Evolutionary conservation across 2,888 invertebrate species (phyloP), one percentile per base, ranked within the genome.

Genomic region (Anagyrus pseudococci): DNA sequence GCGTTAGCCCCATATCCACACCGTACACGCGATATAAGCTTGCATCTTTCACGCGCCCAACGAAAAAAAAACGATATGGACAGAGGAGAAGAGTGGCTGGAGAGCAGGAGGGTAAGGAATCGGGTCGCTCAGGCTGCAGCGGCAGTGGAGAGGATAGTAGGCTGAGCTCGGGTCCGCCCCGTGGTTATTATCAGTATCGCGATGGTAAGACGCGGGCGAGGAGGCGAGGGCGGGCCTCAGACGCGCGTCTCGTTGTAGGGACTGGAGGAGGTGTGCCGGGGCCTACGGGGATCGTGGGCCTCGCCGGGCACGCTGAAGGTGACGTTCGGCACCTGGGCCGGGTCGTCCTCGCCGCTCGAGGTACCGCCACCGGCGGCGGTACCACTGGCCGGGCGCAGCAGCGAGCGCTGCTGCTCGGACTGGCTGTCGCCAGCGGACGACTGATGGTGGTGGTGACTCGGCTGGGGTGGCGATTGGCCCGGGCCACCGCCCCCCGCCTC

Each of bases 211-310:
- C 17, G 13, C 15, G 15, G 41, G 15, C 4, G 41, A 41, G 15
- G 15, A 41, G 17, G 17, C 4, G 41, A 15, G 8, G 15, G 41
- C 8, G 41, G 4, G 15, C 15, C 26, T 80, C 72, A 80, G 67
- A 80, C 80, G 71, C 79, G 75, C 64, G 80, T 80, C 73, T 80
- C 80, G 74, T 78, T 80, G 72, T 79, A 80, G 46, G 79, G 73
- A 64, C 75, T 77, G 60, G 74, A 73, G 62, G 73, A 71, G 53
- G 48, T 1, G 17, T 29, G 47, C 64, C 72, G 72, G 2, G 22
- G 13, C 43, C 37, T n/a, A 13, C 26, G 22, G 46, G 44, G 67
- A 61, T 63, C 72, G 72, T 29, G 75, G 72, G 53, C 60, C 46
- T 79, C 78, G 58, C 77, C 78, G 64, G 79, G 79, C 49, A 77